Base-by-base conservation (phyloP, 1,140 invertebrate species). In the Anagrus nilaparvatae region DNA sequence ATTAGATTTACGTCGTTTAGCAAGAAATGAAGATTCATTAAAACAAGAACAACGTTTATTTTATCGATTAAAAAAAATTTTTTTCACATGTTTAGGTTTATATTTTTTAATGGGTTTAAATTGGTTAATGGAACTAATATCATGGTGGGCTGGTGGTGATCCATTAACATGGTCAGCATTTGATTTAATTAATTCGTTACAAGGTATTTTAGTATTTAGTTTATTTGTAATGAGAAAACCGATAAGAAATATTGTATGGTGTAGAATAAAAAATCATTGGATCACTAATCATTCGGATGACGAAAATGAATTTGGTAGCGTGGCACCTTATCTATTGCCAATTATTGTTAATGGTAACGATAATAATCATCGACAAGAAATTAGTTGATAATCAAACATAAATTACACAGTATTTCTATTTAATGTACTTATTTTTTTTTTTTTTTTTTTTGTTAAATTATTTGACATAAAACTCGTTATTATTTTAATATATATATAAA, bases 21-120 rank as follows among this genome's bases (percentile, higher is more conserved):
- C 56, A 1, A 49, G 63, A 21, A 64, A 66, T 40, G 45, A 58
- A 14, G 58, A 59, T 14, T 58, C 58, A 0, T 60, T 65, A 47
- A 56, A 58, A 0, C 38, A 50, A 1, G 63, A 65, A 42, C 52
- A 56, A 16, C 53, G 55, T 3, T 40, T 58, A 1, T 57, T 68
- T 7, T 53, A 56, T 3, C 33, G 56, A 6, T 17, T 66, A 5
- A 63, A 57, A 23, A 54, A 41, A 13, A 65, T 61, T 2, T 61
- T 71, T 19, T 48, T 63, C 14, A 52, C 73, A 5, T 69, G 66
- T 32, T 42, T 75, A 16, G 59, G 64, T 7, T 54, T 77, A 0
- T 75, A 73, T 47, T 59, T 72, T 9, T 46, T 75, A 3, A 75
- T 76, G 73, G 72, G 71, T 1, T 57, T 76, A 8, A 73, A 68